Base-by-base conservation (phyloP, 2,888 invertebrate species). In the Macrophya alboannulata region DNA sequence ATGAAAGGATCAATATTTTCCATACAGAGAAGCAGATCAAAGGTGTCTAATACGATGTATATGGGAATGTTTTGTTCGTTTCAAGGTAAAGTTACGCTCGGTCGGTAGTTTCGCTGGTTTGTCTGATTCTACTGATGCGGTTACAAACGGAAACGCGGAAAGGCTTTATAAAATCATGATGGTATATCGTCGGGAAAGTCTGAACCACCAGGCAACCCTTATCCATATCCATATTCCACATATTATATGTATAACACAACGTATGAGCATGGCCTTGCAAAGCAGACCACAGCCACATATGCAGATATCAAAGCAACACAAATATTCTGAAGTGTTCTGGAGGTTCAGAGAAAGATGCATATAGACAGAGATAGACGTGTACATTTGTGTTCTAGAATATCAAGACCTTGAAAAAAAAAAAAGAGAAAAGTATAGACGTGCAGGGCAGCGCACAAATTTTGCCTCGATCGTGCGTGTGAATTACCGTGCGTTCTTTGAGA, bases 41-140 rank as follows among this genome's bases (percentile, higher is more conserved):
- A 81, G 59, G 81, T 81, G 72, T 59, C 62, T 40, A 40, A 59
- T 21, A 81, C 51, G 15, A 45, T 74, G 43, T 62, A n/a, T 81
- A 10, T 10, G 43, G 43, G 21, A 51, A 6, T 21, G 81, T 59
- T 81, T 77, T 21, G 62, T 55, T 55, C 31, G 37, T 43, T 81
- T 55, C 37, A 31, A 40, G 59, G 40, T 62, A 81, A 62, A 62
- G 81, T 81, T 55, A 43, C 81, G 62, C 81, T 55, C 31, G 31
- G 51, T 55, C 31, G 31, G 51, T 77, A 77, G 77, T 77, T 77
- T 25, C 48, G 17, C n/a, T 6, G 55, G 81, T 81, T 81, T 71
- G 68, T 83, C 21, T 83, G 83, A 83, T 83, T 65, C 83, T 65
- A 40, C 59, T 83, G 83, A 83, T 83, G 83, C 68, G 83, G 83